These are phyloP conservation scores for Darevskia mixta DNA, from an alignment of 2,797 vertebrate genomes.

Conservation along the genomic window DNA sequence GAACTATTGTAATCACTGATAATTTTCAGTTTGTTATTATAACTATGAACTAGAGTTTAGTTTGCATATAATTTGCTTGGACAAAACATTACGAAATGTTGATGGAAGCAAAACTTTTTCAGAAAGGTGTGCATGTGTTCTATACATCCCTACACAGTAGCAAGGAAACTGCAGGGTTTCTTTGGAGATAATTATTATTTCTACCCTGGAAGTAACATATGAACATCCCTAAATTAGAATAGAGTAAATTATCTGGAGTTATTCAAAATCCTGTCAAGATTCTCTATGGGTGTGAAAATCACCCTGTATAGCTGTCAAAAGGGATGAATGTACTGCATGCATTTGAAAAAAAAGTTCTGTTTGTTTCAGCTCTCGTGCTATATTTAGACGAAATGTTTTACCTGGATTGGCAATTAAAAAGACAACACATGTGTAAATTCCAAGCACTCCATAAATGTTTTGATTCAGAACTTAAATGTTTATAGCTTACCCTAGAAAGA, in stretches of 20 bases:
- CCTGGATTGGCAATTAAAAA: slow-evolving; percentile 46
- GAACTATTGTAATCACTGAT: too few species aligned
- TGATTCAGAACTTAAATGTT: neutral
- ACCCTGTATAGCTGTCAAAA: slow-evolving; percentile 36
- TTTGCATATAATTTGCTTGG: neutral
- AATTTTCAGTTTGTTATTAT: too few species aligned
- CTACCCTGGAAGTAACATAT: slow-evolving; percentile 14
- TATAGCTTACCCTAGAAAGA: slow-evolving; percentile 1
- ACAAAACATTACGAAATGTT: neutral
- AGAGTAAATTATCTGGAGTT: slow-evolving; percentile 30
- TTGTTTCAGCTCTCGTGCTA: slow-evolving; percentile 29
- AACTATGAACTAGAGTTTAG: too few species aligned
- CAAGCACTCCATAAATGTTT: slow-evolving; percentile 35
- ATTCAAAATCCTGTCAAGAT: slow-evolving; percentile 38
- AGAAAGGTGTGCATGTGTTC: neutral
- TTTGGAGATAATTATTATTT: slow-evolving; percentile 29
- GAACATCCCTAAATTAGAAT: slow-evolving; percentile 39
- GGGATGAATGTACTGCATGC: slow-evolving; percentile 16
- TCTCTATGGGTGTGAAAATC: slow-evolving; percentile 42
- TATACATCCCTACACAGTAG: neutral
- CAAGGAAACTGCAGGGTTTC: neutral
- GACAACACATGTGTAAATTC: slow-evolving; percentile 33
- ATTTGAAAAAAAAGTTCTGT: slow-evolving; percentile 20
- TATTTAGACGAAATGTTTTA: slow-evolving; percentile 48
- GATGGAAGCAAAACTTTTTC: neutral